Percentiles rank a stretch among this genome's conserved stretches.
These are phyloP conservation scores for Urechis unicinctus DNA, from an alignment of 2,888 invertebrate species.

Conservation along the genomic window DNA sequence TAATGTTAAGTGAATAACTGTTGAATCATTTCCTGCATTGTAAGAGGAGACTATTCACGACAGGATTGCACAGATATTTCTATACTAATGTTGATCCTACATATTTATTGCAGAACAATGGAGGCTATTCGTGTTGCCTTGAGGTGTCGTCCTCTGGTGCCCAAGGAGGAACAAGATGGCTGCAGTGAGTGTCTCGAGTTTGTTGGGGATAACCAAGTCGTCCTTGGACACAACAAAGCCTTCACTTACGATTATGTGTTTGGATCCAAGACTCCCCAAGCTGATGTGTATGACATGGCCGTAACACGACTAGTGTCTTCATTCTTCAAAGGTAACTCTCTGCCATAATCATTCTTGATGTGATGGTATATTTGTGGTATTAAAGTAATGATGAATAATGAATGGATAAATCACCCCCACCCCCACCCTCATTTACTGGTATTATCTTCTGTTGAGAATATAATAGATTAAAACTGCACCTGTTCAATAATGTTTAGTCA, in stretches of 20 bases:
- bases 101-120: too few relatives aligned
- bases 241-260: conserved; percentile 84
- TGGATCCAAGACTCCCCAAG: conserved; percentile 63
- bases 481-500: too few relatives aligned
- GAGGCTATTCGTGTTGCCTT: too few relatives aligned
- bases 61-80: too few relatives aligned
- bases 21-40: too few relatives aligned
- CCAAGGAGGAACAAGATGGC: conserved; percentile 66
- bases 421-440: background rate
- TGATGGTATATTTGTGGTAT: too few relatives aligned
- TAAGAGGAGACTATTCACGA: too few relatives aligned
- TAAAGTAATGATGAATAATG: too few relatives aligned
- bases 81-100: too few relatives aligned
- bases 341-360: background rate
- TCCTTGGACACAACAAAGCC: conserved; percentile 62
- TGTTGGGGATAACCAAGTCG: conserved; percentile 55
- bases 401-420: too few relatives aligned
- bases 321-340: conserved; percentile 66
- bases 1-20: too few relatives aligned
- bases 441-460: background rate
- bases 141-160: conserved; percentile 72
- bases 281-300: conserved; percentile 66
- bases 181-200: conserved; percentile 65
- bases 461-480: background rate
- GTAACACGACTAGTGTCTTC: conserved; percentile 67